phyloP scores from a whole-genome alignment of 2,888 invertebrate genomes.

The Morpho deidamia region DNA sequence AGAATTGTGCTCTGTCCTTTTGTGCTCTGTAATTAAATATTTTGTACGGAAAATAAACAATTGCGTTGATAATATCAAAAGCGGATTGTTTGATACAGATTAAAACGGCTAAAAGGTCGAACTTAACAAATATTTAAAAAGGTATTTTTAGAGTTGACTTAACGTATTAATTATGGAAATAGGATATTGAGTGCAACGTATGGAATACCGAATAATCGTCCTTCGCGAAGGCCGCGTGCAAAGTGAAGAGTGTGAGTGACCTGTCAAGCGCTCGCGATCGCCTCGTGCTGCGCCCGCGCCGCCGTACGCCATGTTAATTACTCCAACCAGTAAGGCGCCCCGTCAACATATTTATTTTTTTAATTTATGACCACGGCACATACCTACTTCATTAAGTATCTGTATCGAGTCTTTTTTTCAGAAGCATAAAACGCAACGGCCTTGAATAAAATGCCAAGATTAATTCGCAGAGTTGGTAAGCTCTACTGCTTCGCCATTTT shows the following conservation, averaged over 20 bases:
- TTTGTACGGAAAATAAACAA: neutral
- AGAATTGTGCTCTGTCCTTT: neutral
- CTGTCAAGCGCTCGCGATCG: conserved; percentile 41
- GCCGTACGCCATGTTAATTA: conserved; percentile 65
- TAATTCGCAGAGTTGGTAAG: conserved; percentile 59
- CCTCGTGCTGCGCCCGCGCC: conserved; percentile 43
- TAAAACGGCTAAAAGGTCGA: conserved; percentile 3
- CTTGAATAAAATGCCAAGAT: conserved; percentile 63
- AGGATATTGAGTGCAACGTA: conserved; percentile 31
- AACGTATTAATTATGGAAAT: conserved; percentile 21
- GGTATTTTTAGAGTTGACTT: conserved; percentile 3
- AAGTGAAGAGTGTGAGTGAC: conserved; percentile 57
- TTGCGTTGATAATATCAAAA: conserved; percentile 1
- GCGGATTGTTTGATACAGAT: conserved; percentile 13
- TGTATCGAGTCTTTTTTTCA: conserved; percentile 44
- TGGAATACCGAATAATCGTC: conserved; percentile 38
- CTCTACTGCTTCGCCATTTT: conserved; percentile 60
- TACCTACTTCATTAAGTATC: conserved; percentile 54
- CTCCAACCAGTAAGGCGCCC: conserved; percentile 67
- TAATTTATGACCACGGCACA: conserved; percentile 54
- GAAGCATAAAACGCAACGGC: conserved; percentile 35
- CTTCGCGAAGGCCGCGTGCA: conserved; percentile 61
- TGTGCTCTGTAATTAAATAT: neutral
- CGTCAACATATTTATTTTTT: conserved; percentile 62
- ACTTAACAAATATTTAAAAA: neutral